Evolutionary conservation across 2,797 vertebrate species (phyloP).

Genomic region (Denticeps clupeoides): DNA sequence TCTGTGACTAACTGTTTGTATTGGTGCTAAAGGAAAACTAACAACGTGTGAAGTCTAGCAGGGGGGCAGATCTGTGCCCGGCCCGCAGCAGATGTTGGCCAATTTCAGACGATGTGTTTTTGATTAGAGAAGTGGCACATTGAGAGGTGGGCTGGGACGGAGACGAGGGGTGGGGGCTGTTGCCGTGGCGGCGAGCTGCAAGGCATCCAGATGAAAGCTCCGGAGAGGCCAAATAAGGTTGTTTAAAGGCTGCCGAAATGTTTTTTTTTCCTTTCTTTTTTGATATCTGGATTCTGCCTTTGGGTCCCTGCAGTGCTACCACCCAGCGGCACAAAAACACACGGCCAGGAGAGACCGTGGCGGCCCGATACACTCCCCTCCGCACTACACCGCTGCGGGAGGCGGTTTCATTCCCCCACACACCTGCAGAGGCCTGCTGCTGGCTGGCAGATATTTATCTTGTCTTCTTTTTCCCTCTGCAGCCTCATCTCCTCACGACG

Average conservation of each 20-base stretch:
- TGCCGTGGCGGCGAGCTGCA: neutral
- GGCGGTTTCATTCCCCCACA: too few species aligned
- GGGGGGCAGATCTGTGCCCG: constrained; percentile 15
- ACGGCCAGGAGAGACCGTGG: neutral
- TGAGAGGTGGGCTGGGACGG: neutral
- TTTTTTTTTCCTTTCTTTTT: neutral
- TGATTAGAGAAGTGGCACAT: constrained; percentile 20
- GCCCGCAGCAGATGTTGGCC: constrained; percentile 33
- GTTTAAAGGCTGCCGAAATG: neutral
- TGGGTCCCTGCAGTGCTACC: neutral
- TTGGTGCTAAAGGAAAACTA: constrained; percentile 28
- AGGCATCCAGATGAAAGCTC: too few species aligned
- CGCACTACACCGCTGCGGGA: neutral
- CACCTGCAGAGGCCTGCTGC: too few species aligned
- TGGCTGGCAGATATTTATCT: too few species aligned
- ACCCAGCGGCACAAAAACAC: neutral
- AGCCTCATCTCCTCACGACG: constrained; percentile 80
- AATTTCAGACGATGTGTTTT: constrained; percentile 36
- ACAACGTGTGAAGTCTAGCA: constrained; percentile 28
- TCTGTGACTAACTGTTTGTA: constrained; percentile 10
- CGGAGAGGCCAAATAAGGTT: too few species aligned
- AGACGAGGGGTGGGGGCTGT: neutral
- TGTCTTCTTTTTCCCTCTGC: constrained; percentile 21
- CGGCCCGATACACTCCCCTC: neutral
- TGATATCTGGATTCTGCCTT: neutral